phyloP scores from a whole-genome alignment of 2,888 invertebrate genomes.

The Epirrhoe tristata region DNA sequence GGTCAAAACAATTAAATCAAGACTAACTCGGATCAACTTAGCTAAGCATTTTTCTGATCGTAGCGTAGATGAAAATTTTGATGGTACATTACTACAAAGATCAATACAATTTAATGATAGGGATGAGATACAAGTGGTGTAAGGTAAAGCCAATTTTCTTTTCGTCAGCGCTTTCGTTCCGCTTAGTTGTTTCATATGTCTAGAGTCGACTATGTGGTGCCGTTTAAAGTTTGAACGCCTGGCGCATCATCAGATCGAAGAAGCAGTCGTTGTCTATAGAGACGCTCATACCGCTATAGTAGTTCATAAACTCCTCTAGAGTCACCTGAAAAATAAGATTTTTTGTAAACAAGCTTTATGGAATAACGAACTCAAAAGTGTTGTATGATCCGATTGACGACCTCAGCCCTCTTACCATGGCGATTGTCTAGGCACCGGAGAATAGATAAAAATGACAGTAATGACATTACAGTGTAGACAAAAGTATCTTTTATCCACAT shows the following conservation, averaged over 20 bases:
- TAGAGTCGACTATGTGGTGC: neutral
- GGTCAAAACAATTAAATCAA: too few species aligned
- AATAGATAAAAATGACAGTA: too few species aligned
- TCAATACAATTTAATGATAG: neutral
- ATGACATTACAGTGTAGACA: too few species aligned
- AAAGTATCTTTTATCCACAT: too few species aligned
- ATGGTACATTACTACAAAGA: neutral
- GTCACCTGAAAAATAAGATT: conserved; percentile 89
- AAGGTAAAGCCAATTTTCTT: neutral
- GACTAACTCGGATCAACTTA: too few species aligned
- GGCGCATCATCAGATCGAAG: conserved; percentile 97
- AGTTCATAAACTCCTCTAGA: conserved; percentile 96
- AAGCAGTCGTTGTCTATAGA: conserved; percentile 97
- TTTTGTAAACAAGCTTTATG: too few species aligned
- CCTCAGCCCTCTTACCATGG: too few species aligned
- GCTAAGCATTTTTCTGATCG: too few species aligned
- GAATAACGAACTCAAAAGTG: too few species aligned
- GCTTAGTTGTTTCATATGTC: neutral
- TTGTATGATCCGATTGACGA: too few species aligned
- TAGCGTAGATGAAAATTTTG: too few species aligned
- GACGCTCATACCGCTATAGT: conserved; percentile 97
- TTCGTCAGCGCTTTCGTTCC: neutral
- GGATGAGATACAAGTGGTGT: neutral
- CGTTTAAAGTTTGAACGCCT: conserved; percentile 93
- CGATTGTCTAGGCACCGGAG: too few species aligned